Percentiles rank a stretch among this genome's conserved stretches.
These are phyloP conservation scores for Malacoctenus gilli DNA, from an alignment of 2,797 vertebrate species.

Conservation along the genomic window DNA sequence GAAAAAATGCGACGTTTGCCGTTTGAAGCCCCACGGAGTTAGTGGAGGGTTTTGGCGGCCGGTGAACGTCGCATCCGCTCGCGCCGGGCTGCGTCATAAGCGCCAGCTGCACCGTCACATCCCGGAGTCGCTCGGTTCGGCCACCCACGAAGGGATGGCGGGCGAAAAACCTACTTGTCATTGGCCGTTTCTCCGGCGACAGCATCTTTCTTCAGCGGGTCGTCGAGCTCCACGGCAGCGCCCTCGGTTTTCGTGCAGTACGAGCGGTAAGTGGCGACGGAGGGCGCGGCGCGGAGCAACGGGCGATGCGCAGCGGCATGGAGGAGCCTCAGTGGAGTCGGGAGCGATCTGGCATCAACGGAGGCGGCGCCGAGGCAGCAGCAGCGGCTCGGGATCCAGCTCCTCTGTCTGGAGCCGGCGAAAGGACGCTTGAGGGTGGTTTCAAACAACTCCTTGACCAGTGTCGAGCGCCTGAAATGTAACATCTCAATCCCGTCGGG, in stretches of 20 bases:
- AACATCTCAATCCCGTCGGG: slow-evolving; percentile 86
- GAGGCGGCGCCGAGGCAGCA: slow-evolving; percentile 57
- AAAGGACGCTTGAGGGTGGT: slow-evolving; percentile 74
- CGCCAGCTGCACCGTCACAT: not conserved
- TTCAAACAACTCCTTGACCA: slow-evolving; percentile 85
- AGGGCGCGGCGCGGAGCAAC: slow-evolving; percentile 30
- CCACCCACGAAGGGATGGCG: not conserved
- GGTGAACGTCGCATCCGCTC: slow-evolving; percentile 30
- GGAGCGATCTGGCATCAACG: slow-evolving; percentile 37
- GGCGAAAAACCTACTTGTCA: slow-evolving; percentile 76
- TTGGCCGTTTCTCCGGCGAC: slow-evolving; percentile 32
- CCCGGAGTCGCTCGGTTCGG: not conserved
- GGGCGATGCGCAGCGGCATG: slow-evolving; percentile 45
- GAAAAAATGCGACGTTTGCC: too few relatives aligned
- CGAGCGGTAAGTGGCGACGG: slow-evolving; percentile 36
- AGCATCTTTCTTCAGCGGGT: slow-evolving; percentile 72
- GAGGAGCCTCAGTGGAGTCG: slow-evolving; percentile 44
- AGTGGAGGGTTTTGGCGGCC: too few relatives aligned
- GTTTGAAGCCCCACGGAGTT: too few relatives aligned
- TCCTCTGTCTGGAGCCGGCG: slow-evolving; percentile 49
- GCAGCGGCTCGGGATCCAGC: slow-evolving; percentile 52
- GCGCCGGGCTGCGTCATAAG: slow-evolving; percentile 45
- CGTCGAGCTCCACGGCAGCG: slow-evolving; percentile 60
- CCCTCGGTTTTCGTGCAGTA: slow-evolving; percentile 78
- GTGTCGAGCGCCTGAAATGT: slow-evolving; percentile 83